These are phyloP conservation scores for Geophilus truncorum DNA, from an alignment of 2,888 invertebrate species.

Conservation along the genomic window DNA sequence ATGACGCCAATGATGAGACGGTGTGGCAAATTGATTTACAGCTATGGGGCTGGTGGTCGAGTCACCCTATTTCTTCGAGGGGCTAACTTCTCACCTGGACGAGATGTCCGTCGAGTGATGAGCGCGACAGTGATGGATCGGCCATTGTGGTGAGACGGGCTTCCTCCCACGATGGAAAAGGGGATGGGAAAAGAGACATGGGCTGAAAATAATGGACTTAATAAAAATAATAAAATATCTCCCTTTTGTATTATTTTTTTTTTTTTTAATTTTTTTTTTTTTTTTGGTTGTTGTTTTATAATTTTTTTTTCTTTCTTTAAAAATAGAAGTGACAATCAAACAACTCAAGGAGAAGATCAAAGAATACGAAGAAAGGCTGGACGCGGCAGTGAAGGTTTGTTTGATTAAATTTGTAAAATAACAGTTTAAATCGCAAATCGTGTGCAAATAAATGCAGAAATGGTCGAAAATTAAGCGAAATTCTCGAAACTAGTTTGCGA, in stretches of 20 bases:
- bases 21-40: conserved; percentile 37
- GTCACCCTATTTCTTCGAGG: background rate
- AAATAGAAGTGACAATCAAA: conserved; percentile 52
- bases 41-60: conserved; percentile 38
- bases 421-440: no score
- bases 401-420: no score
- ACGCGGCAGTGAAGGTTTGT: conserved; percentile 44
- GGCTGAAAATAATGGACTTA: no score
- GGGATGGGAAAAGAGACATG: background rate
- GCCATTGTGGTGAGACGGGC: background rate
- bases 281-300: conserved; percentile 25
- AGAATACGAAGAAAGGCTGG: conserved; percentile 51
- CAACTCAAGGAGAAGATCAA: conserved; percentile 52
- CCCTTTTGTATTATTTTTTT: background rate
- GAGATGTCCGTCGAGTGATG: background rate
- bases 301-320: conserved; percentile 27
- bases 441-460: no score
- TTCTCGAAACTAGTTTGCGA: no score
- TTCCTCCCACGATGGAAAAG: background rate
- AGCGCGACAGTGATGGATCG: conserved; percentile 21
- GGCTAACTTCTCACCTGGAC: background rate
- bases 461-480: no score
- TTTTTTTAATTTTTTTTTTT: background rate
- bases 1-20: conserved; percentile 36
- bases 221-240: background rate